Conservation (phyloP, 64 coral and sea anemone species). For the Orbicella faveolata region DNA sequence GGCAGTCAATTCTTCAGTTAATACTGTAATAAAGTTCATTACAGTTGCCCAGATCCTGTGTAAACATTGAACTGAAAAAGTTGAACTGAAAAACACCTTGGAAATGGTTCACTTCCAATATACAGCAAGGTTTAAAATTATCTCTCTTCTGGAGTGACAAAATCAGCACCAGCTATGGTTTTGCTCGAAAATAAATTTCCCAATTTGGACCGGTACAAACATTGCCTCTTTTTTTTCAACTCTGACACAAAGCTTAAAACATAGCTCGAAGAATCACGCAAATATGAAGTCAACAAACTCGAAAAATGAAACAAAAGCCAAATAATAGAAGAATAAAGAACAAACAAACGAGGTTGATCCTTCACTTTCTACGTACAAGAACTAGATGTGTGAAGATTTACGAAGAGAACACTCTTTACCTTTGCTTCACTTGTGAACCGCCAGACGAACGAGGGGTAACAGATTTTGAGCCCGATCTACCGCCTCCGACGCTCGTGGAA, state of each 20-base stretch:
- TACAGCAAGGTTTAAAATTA: background rate
- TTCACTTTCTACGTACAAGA: too few species aligned
- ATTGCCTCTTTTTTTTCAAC: background rate
- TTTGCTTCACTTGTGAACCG: conserved; percentile 65
- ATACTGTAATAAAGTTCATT: too few species aligned
- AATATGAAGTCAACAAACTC: background rate
- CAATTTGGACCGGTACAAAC: conserved; percentile 8
- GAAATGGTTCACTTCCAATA: background rate
- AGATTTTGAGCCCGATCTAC: conserved; percentile 57
- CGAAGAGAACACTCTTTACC: background rate
- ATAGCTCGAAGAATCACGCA: too few species aligned
- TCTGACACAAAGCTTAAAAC: too few species aligned
- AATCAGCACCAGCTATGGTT: background rate
- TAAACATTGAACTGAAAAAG: too few species aligned
- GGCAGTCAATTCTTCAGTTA: too few species aligned
- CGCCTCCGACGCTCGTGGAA: conserved; percentile 57
- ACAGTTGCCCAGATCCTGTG: too few species aligned
- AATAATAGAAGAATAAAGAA: too few species aligned
- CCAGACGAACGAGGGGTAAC: conserved; percentile 56
- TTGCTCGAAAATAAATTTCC: background rate
- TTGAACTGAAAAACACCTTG: background rate
- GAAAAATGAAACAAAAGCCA: too few species aligned
- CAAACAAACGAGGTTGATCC: too few species aligned
- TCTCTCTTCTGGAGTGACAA: background rate
- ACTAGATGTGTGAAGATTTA: too few species aligned